Base-by-base conservation (phyloP, 2,113 vertebrate species). In the Aegotheles bennettii region DNA sequence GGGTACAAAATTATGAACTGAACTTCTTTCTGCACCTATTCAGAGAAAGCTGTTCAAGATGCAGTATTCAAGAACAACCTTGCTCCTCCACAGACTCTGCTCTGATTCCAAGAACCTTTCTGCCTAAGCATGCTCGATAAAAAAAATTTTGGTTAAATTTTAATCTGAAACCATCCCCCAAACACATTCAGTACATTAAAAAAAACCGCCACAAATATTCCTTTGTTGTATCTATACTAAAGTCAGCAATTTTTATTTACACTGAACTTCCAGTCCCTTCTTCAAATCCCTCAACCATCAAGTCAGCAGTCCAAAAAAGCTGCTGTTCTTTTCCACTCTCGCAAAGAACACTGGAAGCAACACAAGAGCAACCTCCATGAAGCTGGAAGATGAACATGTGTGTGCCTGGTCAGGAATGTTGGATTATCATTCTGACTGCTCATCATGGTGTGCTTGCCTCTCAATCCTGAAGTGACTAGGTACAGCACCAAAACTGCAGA, bases 351-450 rank as follows among this genome's bases (percentile, higher is more conserved):
- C 7, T 16, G 24, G 21, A 82, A 77, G 10, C 2, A 7, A 69
- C 50, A 43, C 8, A 61, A 57, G 8, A 40, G 5, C 16, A 71
- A 47, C 3, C 17, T 45, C 21, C 25, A 3, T 3, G 25, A 80
- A 80, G n/a, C 14, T 10, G 61, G 14, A 64, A 47, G 35, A 3
- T 3, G 9, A 56, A 45, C 1, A 1, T 1, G 3, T 9, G 10
- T 3, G 1, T 35, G 69, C 36, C 50, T 65, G 21, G 26, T 45
- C 8, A 10, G 56, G 21, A 85, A 71, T 21, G 24, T 21, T 2
- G 3, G 33, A 38, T 25, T 20, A 65, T 19, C 16, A 6, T 47
- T 68, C 35, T 35, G 33, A 42, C 15, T 24, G 3, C 51, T n/a
- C 24, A 67, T 26, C 18, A 4, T 3, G 0, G 10, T 12, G 19